These are phyloP conservation scores for Pemphredon lugubris DNA, from an alignment of 2,888 invertebrate species.

Conservation along the genomic window DNA sequence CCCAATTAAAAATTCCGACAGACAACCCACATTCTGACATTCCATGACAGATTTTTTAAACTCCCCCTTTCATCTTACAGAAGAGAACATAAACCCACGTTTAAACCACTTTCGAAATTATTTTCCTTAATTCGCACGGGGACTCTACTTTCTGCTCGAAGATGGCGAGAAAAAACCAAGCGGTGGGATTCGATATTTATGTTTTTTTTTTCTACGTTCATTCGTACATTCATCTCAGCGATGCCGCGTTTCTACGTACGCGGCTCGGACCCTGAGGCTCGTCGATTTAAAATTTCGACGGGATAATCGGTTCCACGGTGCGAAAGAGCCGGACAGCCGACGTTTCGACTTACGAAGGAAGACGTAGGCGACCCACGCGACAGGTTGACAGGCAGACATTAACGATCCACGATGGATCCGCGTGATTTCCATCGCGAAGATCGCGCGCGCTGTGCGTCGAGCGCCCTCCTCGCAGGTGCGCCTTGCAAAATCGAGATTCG, in stretches of 20 bases:
- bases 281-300: conserved; percentile 40
- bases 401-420: conserved; percentile 72
- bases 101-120: too few species aligned
- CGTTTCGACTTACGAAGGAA: conserved; percentile 64
- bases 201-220: too few species aligned
- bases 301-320: conserved; percentile 37
- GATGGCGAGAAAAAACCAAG: too few species aligned
- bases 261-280: background rate
- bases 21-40: too few species aligned
- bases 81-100: too few species aligned
- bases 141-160: too few species aligned
- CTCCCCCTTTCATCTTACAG: too few species aligned
- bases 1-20: too few species aligned
- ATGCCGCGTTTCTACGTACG: background rate
- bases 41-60: too few species aligned
- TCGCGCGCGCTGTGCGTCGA: conserved; percentile 31
- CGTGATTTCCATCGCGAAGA: conserved; percentile 69
- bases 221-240: too few species aligned
- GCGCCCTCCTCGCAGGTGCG: conserved; percentile 44
- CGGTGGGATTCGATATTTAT: too few species aligned
- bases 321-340: conserved; percentile 14
- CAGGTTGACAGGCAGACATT: conserved; percentile 77
- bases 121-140: too few species aligned
- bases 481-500: conserved; percentile 45
- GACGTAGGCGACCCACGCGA: conserved; percentile 77